These are phyloP conservation scores for Aleiodes testaceus DNA, from an alignment of 2,888 invertebrate species.

Conservation along the genomic window DNA sequence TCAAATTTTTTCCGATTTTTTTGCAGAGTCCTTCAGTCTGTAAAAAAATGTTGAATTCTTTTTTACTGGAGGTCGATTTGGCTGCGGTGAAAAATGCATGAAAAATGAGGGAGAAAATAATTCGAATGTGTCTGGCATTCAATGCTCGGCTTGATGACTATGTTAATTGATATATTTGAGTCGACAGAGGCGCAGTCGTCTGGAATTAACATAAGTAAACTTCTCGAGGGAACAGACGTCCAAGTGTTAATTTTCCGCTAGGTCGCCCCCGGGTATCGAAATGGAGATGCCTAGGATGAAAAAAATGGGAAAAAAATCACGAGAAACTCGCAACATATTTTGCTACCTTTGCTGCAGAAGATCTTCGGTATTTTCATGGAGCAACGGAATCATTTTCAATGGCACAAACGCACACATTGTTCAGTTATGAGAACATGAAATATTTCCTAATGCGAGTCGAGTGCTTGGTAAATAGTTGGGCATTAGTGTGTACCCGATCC, in stretches of 20 bases:
- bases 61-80: background rate
- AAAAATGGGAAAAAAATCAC: conserved; percentile 3
- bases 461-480: conserved; percentile 65
- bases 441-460: conserved; percentile 61
- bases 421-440: conserved; percentile 45
- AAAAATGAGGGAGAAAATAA: conserved; percentile 17
- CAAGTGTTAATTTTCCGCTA: conserved; percentile 69
- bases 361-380: conserved; percentile 33
- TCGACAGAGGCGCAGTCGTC: conserved; percentile 54
- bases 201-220: conserved; percentile 71
- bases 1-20: too few relatives aligned
- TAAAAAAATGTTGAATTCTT: too few relatives aligned
- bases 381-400: conserved; percentile 11
- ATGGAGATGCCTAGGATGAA: background rate
- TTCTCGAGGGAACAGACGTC: conserved; percentile 55
- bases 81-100: conserved; percentile 13
- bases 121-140: conserved; percentile 24
- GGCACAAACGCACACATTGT: conserved; percentile 21
- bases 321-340: conserved; percentile 53
- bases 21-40: too few relatives aligned
- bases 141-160: conserved; percentile 65
- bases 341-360: conserved; percentile 33
- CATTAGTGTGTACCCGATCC: conserved; percentile 65
- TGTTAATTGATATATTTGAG: conserved; percentile 72
- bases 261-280: conserved; percentile 39